A percentile compares a stretch with the other conserved stretches of the same genome.
Evolutionary conservation across 2,113 vertebrate species (phyloP).

Genomic region (Clarias gariepinus): DNA sequence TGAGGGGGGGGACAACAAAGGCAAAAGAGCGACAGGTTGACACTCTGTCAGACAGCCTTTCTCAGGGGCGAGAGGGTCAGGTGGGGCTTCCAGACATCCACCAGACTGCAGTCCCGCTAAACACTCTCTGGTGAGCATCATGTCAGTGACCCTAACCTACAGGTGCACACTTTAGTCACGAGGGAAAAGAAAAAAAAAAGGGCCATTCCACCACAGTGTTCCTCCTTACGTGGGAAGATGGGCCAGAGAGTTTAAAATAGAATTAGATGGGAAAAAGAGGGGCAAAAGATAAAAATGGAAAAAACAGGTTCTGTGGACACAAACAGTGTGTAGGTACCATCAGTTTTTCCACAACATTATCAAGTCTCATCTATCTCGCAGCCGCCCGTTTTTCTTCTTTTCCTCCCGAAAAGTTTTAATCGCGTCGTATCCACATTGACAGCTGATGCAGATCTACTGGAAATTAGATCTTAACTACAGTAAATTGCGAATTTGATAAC

Average conservation of each 20-base stretch:
- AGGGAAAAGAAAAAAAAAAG: background rate
- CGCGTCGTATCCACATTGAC: background rate
- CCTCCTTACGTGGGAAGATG: constrained; percentile 39
- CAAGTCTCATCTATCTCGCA: constrained; percentile 45
- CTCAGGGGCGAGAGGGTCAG: constrained; percentile 49
- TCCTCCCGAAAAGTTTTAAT: constrained; percentile 24
- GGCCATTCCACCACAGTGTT: constrained; percentile 31
- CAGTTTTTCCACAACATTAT: constrained; percentile 40
- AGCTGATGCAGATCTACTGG: background rate
- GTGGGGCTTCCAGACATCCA: constrained; percentile 41
- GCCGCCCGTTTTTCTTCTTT: constrained; percentile 22
- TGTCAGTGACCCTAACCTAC: constrained; percentile 27
- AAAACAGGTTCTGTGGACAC: constrained; percentile 8
- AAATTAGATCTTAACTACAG: constrained; percentile 52
- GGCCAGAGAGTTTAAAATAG: constrained; percentile 2
- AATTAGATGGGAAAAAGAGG: constrained; percentile 14
- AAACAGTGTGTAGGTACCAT: constrained; percentile 42
- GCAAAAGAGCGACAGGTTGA: constrained; percentile 56
- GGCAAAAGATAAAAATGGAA: constrained; percentile 35
- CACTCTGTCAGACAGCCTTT: constrained; percentile 48
- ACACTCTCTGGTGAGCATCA: constrained; percentile 43
- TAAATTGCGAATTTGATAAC: constrained; percentile 53
- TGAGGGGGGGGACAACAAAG: constrained; percentile 60
- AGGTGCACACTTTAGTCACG: constrained; percentile 25
- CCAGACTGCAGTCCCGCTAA: constrained; percentile 10